phyloP scores from a whole-genome alignment of 2,888 invertebrate species.

The Omphaloscelis lunosa region DNA sequence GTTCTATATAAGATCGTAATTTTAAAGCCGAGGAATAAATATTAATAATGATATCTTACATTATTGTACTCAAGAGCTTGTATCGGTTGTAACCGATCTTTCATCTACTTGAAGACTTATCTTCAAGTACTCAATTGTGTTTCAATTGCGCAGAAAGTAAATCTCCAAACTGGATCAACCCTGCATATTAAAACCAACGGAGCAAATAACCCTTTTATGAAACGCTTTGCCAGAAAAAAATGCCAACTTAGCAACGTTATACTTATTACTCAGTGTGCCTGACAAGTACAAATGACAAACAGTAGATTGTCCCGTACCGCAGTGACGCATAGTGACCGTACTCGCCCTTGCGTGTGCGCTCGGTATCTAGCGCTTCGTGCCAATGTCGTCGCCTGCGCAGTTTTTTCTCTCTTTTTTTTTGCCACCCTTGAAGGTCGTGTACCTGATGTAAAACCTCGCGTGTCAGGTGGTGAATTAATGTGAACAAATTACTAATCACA shows the following conservation, averaged over 20 bases:
- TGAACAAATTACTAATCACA: constrained; percentile 72
- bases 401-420: constrained; percentile 82
- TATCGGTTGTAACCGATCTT: neutral
- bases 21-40: neutral
- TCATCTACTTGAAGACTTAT: neutral
- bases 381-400: constrained; percentile 84
- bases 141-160: constrained; percentile 18
- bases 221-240: constrained; percentile 8
- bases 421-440: constrained; percentile 85
- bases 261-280: constrained; percentile 22
- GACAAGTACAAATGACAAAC: constrained; percentile 45
- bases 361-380: constrained; percentile 81
- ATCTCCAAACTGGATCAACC: constrained; percentile 13
- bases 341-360: constrained; percentile 88
- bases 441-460: constrained; percentile 85
- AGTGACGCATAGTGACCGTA: constrained; percentile 71
- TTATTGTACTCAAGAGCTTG: neutral
- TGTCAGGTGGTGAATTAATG: constrained; percentile 78
- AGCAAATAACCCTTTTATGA: neutral
- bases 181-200: constrained; percentile 4
- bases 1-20: neutral
- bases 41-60: neutral
- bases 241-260: neutral
- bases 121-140: neutral
- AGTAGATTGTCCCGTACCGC: constrained; percentile 61